These are phyloP conservation scores for Pectinophora gossypiella DNA, from an alignment of 1,140 invertebrate genomes.

Conservation along the genomic window DNA sequence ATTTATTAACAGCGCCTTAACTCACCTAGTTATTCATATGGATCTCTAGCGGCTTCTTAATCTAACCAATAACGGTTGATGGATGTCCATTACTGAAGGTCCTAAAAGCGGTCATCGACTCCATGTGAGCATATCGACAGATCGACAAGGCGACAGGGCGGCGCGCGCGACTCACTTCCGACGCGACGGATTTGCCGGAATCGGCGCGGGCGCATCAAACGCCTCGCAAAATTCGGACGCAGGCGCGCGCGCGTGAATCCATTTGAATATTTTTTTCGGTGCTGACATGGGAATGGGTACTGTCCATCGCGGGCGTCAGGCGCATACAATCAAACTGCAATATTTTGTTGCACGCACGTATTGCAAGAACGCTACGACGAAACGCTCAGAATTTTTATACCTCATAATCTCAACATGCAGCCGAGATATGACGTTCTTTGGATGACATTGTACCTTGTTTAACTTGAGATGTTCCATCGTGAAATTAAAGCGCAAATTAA, in stretches of 20 bases:
- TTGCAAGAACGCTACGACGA: constrained; percentile 6
- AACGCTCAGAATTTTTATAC: constrained; percentile 50
- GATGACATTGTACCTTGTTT: constrained; percentile 34
- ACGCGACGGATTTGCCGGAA: constrained; percentile 73
- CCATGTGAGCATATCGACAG: constrained; percentile 56
- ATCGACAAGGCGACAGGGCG: constrained; percentile 47
- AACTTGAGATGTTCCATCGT: constrained; percentile 27
- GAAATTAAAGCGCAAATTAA: constrained; percentile 45
- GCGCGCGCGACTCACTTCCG: constrained; percentile 68
- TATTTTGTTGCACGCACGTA: not conserved
- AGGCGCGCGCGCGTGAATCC: constrained; percentile 68
- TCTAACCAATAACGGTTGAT: constrained; percentile 48
- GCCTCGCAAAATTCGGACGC: constrained; percentile 68
- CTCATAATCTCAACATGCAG: constrained; percentile 50
- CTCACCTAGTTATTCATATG: constrained; percentile 4
- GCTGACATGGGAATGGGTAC: constrained; percentile 59
- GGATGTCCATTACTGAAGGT: constrained; percentile 49
- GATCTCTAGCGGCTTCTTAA: constrained; percentile 44
- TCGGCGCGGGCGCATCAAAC: constrained; percentile 72
- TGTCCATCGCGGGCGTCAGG: constrained; percentile 22
- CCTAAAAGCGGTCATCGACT: constrained; percentile 62
- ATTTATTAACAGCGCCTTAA: not conserved
- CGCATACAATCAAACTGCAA: constrained; percentile 12
- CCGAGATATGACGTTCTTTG: constrained; percentile 34
- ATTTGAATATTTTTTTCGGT: constrained; percentile 71